Base-by-base conservation (phyloP, 2,797 vertebrate genomes). In the Gadopsis marmoratus region DNA sequence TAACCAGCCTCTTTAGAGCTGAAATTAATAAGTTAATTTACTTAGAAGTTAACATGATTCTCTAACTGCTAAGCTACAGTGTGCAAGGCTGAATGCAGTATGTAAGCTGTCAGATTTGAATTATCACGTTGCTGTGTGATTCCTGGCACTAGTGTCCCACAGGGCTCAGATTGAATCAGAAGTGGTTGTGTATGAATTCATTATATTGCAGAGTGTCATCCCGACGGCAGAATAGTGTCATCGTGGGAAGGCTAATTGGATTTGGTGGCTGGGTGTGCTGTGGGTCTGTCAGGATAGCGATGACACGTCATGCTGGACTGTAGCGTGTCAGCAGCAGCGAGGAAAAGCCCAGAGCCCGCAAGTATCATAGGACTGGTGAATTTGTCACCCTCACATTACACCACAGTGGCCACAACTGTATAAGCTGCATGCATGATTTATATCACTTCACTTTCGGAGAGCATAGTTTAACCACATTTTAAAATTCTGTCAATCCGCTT, bases 231-330 rank as follows among this genome's bases (percentile, higher is more conserved):
- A 79, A 82, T 31, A 1, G 61, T 85, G 87, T 93, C 89, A 78
- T 90, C 83, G 68, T 80, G 89, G 91, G 90, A 87, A 89, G 84
- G 88, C 88, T 94, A 93, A 94, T 93, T 94, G 90, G 86, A 92
- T 94, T 90, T 91, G 68, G 86, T 62, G 86, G 82, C 85, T 78
- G 84, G 87, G 80, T 73, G 84, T 72, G 88, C 72, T 66, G 69
- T 68, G 84, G 67, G 80, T 86, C 89, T 91, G 82, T 91, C 88
- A 76, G 90, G 81, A 23, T 76, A 60, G 88, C 81, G 90, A 87
- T 39, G 89, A 90, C 85, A 60, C 86, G 79, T 88, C 89, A 88
- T 47, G 76, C 67, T 54, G 81, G 77, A 56, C 84, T 78, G 74
- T 72, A 83, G 88, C 77, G 53, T 88, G 90, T 92, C 86, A 85